phyloP scores from a whole-genome alignment of 2,888 invertebrate genomes.

The Rhorus exstirpatorius region DNA sequence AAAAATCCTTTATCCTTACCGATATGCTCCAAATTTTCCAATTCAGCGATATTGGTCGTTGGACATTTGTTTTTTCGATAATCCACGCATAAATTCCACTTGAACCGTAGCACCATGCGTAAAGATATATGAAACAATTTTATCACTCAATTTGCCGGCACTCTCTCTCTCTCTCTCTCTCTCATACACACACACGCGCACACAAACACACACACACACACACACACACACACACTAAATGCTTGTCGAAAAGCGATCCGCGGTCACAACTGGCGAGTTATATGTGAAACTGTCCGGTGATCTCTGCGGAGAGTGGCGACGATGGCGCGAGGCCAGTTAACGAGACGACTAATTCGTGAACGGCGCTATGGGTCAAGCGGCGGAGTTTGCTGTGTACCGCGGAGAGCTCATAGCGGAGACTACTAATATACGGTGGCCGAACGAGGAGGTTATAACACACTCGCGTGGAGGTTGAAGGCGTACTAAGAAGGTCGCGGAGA shows the following conservation, averaged over 20 bases:
- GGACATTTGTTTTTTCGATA: conserved; percentile 41
- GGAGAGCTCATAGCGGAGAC: conserved; percentile 43
- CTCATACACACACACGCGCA: too few relatives aligned
- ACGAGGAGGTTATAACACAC: conserved; percentile 69
- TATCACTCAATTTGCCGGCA: not conserved
- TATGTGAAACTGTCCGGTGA: conserved; percentile 32
- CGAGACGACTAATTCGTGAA: conserved; percentile 84
- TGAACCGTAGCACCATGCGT: conserved; percentile 41
- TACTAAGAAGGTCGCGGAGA: conserved; percentile 63
- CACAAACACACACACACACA: too few relatives aligned
- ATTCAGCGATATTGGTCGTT: conserved; percentile 29
- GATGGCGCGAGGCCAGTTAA: conserved; percentile 80
- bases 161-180: conserved; percentile 3
- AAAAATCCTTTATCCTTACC: conserved; percentile 32
- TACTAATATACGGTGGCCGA: conserved; percentile 54
- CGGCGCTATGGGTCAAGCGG: conserved; percentile 76
- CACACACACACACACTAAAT: too few relatives aligned
- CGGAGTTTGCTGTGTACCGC: conserved; percentile 56
- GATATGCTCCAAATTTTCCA: conserved; percentile 43
- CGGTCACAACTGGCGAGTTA: conserved; percentile 1
- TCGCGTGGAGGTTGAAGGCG: conserved; percentile 68
- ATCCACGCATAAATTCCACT: conserved; percentile 48
- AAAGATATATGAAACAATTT: not conserved
- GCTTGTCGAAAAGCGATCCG: not conserved
- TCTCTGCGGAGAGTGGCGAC: not conserved